A percentile compares a stretch with the other conserved stretches of the same genome.
phyloP scores from a whole-genome alignment of 2,888 invertebrate genomes.

The Scrobipalpa atriplicella region DNA sequence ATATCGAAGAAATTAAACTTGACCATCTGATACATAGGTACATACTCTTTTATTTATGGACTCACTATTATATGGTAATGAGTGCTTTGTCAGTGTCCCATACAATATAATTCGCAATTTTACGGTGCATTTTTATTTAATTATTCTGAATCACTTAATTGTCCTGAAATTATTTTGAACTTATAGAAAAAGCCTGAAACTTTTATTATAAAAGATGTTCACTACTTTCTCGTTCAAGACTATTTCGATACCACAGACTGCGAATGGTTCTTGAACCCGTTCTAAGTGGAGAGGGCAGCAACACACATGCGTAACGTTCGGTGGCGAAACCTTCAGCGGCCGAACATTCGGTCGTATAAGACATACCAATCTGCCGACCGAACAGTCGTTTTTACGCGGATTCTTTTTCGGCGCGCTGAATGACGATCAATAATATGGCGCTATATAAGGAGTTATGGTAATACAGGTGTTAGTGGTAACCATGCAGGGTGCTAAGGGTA shows the following conservation, averaged over 20 bases:
- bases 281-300: constrained; percentile 53
- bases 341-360: no score
- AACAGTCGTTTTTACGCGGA: no score
- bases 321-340: no score
- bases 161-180: background rate
- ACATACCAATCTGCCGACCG: no score
- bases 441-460: no score
- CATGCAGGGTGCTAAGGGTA: no score
- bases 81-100: constrained; percentile 57
- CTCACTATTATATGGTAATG: constrained; percentile 55
- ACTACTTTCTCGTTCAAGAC: constrained; percentile 50
- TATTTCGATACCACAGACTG: constrained; percentile 56
- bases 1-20: constrained; percentile 56
- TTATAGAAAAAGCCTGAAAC: background rate
- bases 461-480: no score
- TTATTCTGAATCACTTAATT: constrained; percentile 32
- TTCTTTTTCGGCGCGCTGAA: no score
- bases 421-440: no score
- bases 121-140: background rate
- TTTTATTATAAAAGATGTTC: background rate
- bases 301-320: no score
- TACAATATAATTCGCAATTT: constrained; percentile 20
- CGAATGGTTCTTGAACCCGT: constrained; percentile 56
- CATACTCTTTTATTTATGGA: constrained; percentile 34
- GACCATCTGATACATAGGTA: constrained; percentile 40